Evolutionary conservation across 2,888 invertebrate species (phyloP).

Genomic region (Steinernema scapterisci): DNA sequence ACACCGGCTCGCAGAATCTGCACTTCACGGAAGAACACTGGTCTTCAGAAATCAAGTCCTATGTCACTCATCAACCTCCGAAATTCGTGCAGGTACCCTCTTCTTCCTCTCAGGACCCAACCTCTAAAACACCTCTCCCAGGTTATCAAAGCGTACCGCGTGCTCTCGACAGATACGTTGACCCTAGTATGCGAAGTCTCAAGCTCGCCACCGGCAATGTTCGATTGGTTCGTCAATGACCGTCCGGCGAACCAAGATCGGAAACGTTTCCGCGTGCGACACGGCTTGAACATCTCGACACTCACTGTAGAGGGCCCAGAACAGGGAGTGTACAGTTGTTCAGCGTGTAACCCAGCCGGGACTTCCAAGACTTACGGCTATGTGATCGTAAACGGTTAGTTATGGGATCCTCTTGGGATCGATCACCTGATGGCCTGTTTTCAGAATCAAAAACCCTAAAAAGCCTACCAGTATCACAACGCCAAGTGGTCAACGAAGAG

Average conservation of each 20-base stretch:
- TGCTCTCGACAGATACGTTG: conserved; percentile 59
- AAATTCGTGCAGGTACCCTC: conserved; percentile 52
- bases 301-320: conserved; percentile 59
- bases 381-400: conserved; percentile 69
- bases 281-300: conserved; percentile 62
- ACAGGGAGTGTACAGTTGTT: conserved; percentile 80
- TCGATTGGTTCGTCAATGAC: conserved; percentile 63
- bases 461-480: neutral
- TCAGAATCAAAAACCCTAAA: conserved; percentile 25
- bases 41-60: conserved; percentile 65
- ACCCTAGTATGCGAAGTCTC: conserved; percentile 65
- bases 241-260: conserved; percentile 55
- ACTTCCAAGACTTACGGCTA: conserved; percentile 72
- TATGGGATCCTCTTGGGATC: too few species aligned
- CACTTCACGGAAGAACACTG: conserved; percentile 62
- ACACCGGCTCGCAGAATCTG: conserved; percentile 47
- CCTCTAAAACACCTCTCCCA: conserved; percentile 35
- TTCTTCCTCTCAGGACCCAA: neutral
- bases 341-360: conserved; percentile 87
- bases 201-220: conserved; percentile 44
- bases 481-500: conserved; percentile 15
- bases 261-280: conserved; percentile 56
- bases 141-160: conserved; percentile 66
- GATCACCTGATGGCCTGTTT: too few species aligned
- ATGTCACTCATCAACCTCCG: conserved; percentile 63